Percentiles rank a stretch among this genome's conserved stretches.
These are phyloP conservation scores for Emesis furor DNA, from an alignment of 2,888 invertebrate species.

Conservation along the genomic window DNA sequence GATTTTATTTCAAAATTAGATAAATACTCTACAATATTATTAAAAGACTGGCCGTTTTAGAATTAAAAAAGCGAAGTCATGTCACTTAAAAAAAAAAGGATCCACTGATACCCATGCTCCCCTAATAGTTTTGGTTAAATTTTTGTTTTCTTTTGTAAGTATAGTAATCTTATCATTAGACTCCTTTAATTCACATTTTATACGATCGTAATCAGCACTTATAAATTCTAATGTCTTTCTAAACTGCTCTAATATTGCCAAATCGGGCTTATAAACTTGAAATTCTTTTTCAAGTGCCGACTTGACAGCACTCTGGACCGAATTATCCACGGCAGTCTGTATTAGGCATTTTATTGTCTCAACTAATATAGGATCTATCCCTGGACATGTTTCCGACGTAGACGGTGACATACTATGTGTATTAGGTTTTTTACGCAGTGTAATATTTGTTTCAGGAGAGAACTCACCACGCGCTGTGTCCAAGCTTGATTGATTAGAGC, in stretches of 20 bases:
- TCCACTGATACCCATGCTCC: no score
- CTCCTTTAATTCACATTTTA: background rate
- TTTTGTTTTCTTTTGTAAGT: background rate
- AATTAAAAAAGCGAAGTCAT: no score
- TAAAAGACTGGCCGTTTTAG: no score
- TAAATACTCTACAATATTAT: no score
- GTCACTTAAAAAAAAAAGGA: no score
- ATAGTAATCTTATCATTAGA: background rate
- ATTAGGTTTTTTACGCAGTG: background rate
- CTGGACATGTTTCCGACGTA: background rate
- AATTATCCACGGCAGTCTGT: background rate
- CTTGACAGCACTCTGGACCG: background rate
- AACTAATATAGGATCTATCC: background rate
- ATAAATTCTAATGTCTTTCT: background rate
- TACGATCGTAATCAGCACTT: background rate
- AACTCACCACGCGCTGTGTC: background rate
- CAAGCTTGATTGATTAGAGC: background rate
- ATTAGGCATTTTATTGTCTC: background rate
- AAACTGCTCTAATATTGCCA: background rate
- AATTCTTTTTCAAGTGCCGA: background rate
- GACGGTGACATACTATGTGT: background rate
- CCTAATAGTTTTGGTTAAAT: background rate
- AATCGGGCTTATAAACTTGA: background rate
- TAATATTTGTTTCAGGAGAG: background rate
- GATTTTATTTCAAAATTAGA: no score